A percentile compares a stretch with the other conserved stretches of the same genome.
phyloP scores from a whole-genome alignment of 2,113 vertebrate genomes.

The Triplophysa tibetana region DNA sequence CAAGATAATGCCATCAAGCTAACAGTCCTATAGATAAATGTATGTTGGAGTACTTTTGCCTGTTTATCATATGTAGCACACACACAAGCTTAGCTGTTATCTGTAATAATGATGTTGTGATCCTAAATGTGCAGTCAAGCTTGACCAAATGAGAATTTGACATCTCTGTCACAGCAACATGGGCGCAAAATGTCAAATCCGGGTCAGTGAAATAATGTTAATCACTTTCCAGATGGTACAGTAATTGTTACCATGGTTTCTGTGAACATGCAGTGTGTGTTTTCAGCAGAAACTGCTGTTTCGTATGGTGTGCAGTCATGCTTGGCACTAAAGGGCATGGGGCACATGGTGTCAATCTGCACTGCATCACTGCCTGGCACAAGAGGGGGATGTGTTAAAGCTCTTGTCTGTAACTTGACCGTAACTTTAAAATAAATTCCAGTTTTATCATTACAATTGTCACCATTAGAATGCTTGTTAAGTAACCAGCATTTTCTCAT shows the following conservation, averaged over 20 bases:
- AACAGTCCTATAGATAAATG: no score
- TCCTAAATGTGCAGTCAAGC: neutral
- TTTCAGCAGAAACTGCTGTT: neutral
- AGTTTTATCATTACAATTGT: neutral
- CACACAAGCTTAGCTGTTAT: neutral
- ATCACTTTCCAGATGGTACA: constrained; percentile 53
- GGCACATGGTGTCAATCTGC: neutral
- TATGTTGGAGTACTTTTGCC: neutral
- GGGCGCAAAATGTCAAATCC: constrained; percentile 56
- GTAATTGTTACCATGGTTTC: constrained; percentile 65
- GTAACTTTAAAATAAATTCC: neutral
- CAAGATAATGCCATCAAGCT: no score
- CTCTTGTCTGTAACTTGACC: neutral
- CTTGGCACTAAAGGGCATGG: neutral
- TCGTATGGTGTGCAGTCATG: neutral
- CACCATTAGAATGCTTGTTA: no score
- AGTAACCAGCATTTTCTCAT: no score
- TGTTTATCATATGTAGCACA: neutral
- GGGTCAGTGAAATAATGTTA: constrained; percentile 58
- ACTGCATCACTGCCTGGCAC: neutral
- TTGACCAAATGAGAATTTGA: constrained; percentile 39
- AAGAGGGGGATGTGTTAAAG: neutral
- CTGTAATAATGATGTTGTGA: neutral
- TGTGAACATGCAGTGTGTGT: constrained; percentile 17
- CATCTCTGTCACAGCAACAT: constrained; percentile 57